phyloP scores from a whole-genome alignment of 2,888 invertebrate species.

The Cephus spinipes region DNA sequence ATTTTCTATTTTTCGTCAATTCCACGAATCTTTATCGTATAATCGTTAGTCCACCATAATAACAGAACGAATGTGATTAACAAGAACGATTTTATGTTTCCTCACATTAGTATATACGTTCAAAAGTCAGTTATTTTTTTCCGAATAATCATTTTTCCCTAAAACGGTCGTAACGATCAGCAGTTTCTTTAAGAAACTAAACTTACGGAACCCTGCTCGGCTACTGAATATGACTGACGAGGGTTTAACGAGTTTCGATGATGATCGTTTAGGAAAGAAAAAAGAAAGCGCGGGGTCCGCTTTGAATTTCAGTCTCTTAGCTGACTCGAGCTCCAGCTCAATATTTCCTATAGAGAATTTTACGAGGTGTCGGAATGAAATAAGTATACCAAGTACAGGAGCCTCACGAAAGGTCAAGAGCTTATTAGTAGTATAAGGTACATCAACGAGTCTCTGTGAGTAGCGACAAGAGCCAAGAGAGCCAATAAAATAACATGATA shows the following conservation, averaged over 20 bases:
- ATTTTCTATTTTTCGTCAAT: neutral
- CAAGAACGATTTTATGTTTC: neutral
- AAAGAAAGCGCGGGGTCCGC: neutral
- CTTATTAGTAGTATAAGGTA: neutral
- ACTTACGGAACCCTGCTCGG: neutral
- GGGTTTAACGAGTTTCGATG: neutral
- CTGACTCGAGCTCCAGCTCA: neutral
- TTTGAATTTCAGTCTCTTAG: neutral
- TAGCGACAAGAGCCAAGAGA: neutral
- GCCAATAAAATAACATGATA: neutral
- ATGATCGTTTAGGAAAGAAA: neutral
- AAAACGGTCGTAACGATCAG: neutral
- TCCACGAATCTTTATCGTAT: neutral
- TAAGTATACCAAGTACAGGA: neutral
- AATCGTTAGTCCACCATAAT: neutral
- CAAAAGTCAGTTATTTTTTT: neutral
- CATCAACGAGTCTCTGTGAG: neutral
- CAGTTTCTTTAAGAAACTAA: neutral
- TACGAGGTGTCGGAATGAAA: neutral
- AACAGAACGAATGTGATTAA: neutral
- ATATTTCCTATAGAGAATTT: neutral
- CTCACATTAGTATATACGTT: neutral
- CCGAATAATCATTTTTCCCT: neutral
- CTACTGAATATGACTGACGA: neutral
- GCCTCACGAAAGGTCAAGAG: neutral